Evolutionary conservation across 2,888 invertebrate species (phyloP).

Genomic region (Shargacucullia verbasci): DNA sequence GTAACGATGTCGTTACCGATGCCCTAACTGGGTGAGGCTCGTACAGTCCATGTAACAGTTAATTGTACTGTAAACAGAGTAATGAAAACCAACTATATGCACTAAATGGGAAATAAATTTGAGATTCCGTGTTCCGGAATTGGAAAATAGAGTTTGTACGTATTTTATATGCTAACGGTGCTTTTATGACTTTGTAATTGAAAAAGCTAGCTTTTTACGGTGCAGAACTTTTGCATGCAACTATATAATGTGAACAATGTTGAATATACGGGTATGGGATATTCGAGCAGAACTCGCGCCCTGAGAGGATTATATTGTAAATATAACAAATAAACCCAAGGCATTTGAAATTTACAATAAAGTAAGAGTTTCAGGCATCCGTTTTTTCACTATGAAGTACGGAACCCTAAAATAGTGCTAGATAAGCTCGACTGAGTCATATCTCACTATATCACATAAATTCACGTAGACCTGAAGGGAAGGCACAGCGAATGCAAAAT

Average conservation of each 20-base stretch:
- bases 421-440: slow-evolving; percentile 9
- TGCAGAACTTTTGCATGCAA: not conserved
- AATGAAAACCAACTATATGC: slow-evolving; percentile 55
- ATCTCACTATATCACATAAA: slow-evolving; percentile 33
- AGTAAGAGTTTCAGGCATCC: too few relatives aligned
- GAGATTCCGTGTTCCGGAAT: slow-evolving; percentile 38
- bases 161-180: slow-evolving; percentile 18
- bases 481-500: slow-evolving; percentile 51
- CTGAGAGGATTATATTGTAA: too few relatives aligned
- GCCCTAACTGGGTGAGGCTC: slow-evolving; percentile 77
- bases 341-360: too few relatives aligned
- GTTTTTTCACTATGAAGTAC: too few relatives aligned
- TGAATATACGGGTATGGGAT: too few relatives aligned
- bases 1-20: slow-evolving; percentile 84
- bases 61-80: slow-evolving; percentile 75
- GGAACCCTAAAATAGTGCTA: not conserved
- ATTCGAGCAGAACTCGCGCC: too few relatives aligned
- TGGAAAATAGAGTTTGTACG: slow-evolving; percentile 30
- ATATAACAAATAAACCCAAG: too few relatives aligned
- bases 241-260: slow-evolving; percentile 2
- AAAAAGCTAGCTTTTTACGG: not conserved
- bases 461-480: slow-evolving; percentile 32
- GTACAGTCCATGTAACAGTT: slow-evolving; percentile 65
- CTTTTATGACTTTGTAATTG: slow-evolving; percentile 20
- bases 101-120: slow-evolving; percentile 44